Evolutionary conservation across 2,888 invertebrate genomes (phyloP).

Genomic region (Eutolmus rufibarbis): DNA sequence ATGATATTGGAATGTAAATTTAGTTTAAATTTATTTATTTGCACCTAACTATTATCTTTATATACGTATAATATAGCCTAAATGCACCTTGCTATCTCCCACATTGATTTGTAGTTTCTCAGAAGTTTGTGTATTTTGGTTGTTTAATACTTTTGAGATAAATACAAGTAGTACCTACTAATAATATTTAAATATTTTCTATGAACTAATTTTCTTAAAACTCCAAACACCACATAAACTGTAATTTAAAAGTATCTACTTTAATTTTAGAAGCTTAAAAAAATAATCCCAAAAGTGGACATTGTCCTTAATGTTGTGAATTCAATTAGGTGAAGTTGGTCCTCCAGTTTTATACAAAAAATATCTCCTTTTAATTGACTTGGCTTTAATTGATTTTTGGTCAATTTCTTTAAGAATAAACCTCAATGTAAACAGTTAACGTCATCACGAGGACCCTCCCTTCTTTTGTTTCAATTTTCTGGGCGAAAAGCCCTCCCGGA

Average conservation of each 20-base stretch:
- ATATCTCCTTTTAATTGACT: background rate
- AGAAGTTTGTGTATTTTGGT: background rate
- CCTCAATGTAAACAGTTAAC: background rate
- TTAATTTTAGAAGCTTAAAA: background rate
- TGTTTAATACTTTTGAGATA: background rate
- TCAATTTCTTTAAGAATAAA: background rate
- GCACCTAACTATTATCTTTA: too few relatives aligned
- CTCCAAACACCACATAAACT: background rate
- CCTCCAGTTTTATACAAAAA: background rate
- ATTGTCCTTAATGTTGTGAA: background rate
- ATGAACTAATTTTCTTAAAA: background rate
- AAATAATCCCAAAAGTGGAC: background rate
- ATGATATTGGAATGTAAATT: too few relatives aligned
- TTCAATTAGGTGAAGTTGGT: background rate
- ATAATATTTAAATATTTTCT: background rate
- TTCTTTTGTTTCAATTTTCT: background rate
- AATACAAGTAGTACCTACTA: background rate
- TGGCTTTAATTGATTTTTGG: background rate
- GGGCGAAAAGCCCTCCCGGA: background rate
- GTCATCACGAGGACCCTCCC: background rate
- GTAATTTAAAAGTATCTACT: background rate
- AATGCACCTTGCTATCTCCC: too few relatives aligned
- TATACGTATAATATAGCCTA: too few relatives aligned
- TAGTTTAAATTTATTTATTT: too few relatives aligned
- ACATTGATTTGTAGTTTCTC: background rate